Base-by-base conservation (phyloP, 92 coral and sea anemone species). In the Galaxea fascicularis region DNA sequence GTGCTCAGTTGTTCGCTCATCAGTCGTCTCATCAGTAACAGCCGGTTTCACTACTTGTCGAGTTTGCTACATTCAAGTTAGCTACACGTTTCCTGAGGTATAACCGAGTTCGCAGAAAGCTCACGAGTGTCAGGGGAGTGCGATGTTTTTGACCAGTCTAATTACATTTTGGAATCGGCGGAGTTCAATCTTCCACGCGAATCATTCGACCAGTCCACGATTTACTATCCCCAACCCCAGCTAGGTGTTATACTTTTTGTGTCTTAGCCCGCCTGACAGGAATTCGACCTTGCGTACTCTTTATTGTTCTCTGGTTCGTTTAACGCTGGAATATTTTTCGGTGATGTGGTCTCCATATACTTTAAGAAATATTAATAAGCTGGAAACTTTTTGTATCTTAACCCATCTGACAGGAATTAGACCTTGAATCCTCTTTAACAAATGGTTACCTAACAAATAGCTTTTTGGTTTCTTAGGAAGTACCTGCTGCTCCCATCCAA, bases 161-260 rank as follows among this genome's bases (percentile, higher is more conserved):
- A 68, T 68, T 68, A 68, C 73, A 68, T 56, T 68, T 68, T 68
- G 73, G 73, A 68, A 47, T 39, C n/a, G n/a, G n/a, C 47, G 73
- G 73, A 68, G 73, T 68, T 68, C 73, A 0, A 68, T 68, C 73
- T 47, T 68, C 73, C 73, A 68, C 21, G 77, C 60, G 41, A 24
- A 24, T 73, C 77, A 17, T 49, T 73, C 77, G 15, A 68, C 73
- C 77, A 73, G 77, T 73, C 77, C 39, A 73, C 45, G n/a, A 73
- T 51, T 73, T 73, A 73, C 54, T 35, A 73, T 44, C 77, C 77
- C 26, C 77, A 73, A 25, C 25, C 64, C 30, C 56, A 15, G 77
- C 60, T 73, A 73, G 24, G 77, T 18, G 60, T 51, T 73, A 71
- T 28, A 71, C 76, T 46, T 18, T 71, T 71, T 73, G 15, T 73